Percentiles rank a stretch among this genome's conserved stretches.
Conservation (phyloP, 2,888 invertebrate genomes). For the Zygaena filipendulae region DNA sequence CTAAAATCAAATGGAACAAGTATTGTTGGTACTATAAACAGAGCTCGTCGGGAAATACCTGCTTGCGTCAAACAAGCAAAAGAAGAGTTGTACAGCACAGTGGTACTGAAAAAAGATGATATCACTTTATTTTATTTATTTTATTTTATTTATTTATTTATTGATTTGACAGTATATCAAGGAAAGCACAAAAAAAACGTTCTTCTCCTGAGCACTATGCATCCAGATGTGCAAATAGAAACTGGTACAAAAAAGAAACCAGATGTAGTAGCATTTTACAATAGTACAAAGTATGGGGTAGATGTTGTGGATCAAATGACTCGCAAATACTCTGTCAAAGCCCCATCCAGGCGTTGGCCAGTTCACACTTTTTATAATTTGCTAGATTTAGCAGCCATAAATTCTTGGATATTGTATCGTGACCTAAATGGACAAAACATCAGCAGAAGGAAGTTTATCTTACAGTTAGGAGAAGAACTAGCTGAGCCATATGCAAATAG, state of each 20-base stretch:
- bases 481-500: too few species aligned
- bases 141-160: neutral
- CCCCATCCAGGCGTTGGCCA: constrained; percentile 6
- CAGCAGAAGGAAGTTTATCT: too few species aligned
- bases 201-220: constrained; percentile 11
- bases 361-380: constrained; percentile 5
- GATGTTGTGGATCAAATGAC: constrained; percentile 6
- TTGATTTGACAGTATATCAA: constrained; percentile 9
- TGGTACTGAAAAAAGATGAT: too few species aligned
- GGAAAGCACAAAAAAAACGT: constrained; percentile 10
- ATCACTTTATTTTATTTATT: too few species aligned
- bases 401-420: neutral
- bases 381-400: neutral
- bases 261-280: constrained; percentile 7
- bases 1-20: constrained; percentile 5
- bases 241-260: constrained; percentile 6
- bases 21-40: constrained; percentile 4
- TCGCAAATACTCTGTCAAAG: constrained; percentile 7
- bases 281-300: constrained; percentile 9
- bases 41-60: constrained; percentile 6
- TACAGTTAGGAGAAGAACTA: too few species aligned
- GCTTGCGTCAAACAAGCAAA: too few species aligned
- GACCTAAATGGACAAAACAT: neutral
- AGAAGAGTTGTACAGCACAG: constrained; percentile 5
- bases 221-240: constrained; percentile 8